phyloP scores from a whole-genome alignment of 2,113 vertebrate species.

The Leptobrachium leishanense region DNA sequence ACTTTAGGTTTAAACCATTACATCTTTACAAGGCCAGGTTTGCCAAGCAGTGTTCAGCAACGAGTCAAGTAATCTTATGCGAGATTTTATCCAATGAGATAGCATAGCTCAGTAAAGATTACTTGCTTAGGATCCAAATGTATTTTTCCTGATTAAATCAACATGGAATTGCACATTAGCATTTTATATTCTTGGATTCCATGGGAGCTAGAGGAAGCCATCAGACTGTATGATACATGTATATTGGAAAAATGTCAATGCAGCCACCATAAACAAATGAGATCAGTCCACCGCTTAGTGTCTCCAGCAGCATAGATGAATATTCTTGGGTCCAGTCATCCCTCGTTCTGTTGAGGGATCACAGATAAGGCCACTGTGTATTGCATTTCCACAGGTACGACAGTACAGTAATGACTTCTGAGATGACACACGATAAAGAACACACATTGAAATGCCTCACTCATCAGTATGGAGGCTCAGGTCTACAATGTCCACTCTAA shows the following conservation, averaged over 20 bases:
- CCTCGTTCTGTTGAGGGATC: neutral
- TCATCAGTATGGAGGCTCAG: neutral
- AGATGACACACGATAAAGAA: neutral
- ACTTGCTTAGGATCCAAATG: no score
- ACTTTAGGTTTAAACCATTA: no score
- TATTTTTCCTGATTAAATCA: no score
- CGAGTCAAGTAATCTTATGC: no score
- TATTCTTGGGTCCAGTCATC: constrained; percentile 1
- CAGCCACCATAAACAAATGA: neutral
- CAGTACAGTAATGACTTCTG: constrained; percentile 13
- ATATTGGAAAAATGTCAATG: neutral
- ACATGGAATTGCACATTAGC: no score
- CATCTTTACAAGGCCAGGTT: no score
- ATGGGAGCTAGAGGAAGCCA: neutral
- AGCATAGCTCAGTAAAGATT: no score
- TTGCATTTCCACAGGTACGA: neutral
- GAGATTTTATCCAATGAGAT: no score
- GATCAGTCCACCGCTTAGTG: neutral
- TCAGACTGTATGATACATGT: neutral
- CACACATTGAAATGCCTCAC: neutral
- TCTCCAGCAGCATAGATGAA: constrained; percentile 3
- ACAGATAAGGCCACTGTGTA: constrained; percentile 11
- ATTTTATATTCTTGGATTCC: no score
- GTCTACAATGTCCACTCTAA: neutral
- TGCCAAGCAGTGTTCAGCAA: no score